Base-by-base conservation (phyloP, 1,140 invertebrate species). In the Heliconius himera region DNA sequence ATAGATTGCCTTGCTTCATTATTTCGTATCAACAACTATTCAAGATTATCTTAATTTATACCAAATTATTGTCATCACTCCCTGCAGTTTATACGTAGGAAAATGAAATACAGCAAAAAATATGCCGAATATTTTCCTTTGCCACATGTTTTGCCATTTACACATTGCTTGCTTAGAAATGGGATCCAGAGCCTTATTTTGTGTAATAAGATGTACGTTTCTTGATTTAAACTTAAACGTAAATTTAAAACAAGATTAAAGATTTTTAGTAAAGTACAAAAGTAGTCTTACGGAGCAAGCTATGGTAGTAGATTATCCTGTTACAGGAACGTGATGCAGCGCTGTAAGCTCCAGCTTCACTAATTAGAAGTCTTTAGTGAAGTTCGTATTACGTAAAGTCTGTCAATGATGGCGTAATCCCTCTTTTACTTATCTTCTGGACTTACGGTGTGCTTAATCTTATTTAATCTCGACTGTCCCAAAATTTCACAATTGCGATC, bases 351-450 rank as follows among this genome's bases (percentile, higher is more conserved):
- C 81, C 76, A 70, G 54, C 74, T 80, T 73, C 73, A 72, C 78
- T 79, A 81, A 83, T 79, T 80, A 80, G 71, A 75, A 73, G 76
- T 81, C 80, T 76, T 82, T 73, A 60, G 49, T n/a, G 66, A 51
- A 51, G 38, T 66, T 66, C 74, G 60, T 66, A 76, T 70, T 76
- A 76, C 74, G 29, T 79, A 74, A 79, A 75, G 70, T 16, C 70
- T 79, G 74, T 79, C 78, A 76, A 76, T 79, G 74, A 76, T 56
- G 66, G 56, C 26, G 74, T 49, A 72, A 75, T 76, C 51, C 74
- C 75, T 76, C 54, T 79, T 71, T 77, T 70, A 79, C 60, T 72
- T 38, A 77, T 80, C 76, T 66, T 29, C 26, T 66, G 60, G 22
- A 29, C 60, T 26, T 66, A 22, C n/a, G 20, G n/a, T 56, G 60